These are phyloP conservation scores for Tenebrosternarchus preto DNA, from an alignment of 2,113 vertebrate genomes.

Conservation along the genomic window DNA sequence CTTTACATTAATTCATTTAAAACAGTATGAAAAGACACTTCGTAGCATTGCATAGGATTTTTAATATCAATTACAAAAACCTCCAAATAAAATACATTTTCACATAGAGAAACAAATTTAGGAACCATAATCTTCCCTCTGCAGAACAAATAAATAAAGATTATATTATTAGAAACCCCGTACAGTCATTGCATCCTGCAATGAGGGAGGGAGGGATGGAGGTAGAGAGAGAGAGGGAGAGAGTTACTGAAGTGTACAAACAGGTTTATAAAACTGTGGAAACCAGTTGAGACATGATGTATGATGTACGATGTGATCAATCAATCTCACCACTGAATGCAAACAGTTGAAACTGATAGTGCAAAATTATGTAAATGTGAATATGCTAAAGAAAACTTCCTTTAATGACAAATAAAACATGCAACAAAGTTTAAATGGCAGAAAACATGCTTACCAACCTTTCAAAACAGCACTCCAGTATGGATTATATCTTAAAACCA, in stretches of 20 bases:
- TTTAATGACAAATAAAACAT: too few relatives aligned
- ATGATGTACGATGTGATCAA: too few relatives aligned
- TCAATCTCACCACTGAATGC: too few relatives aligned
- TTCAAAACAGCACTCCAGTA: conserved; percentile 16
- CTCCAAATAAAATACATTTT: conserved; percentile 47
- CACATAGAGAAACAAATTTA: not conserved
- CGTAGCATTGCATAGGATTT: conserved; percentile 71
- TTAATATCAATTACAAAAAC: conserved; percentile 57
- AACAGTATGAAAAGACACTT: not conserved
- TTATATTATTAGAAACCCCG: not conserved
- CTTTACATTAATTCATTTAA: too few relatives aligned
- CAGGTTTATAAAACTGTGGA: too few relatives aligned
- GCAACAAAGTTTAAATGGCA: not conserved
- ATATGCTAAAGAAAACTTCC: too few relatives aligned
- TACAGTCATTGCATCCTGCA: not conserved
- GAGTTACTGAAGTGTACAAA: not conserved
- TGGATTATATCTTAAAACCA: conserved; percentile 90
- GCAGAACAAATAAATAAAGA: conserved; percentile 34
- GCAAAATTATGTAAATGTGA: too few relatives aligned
- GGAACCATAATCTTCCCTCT: conserved; percentile 1
- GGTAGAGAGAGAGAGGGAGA: not conserved
- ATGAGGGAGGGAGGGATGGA: not conserved
- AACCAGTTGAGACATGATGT: too few relatives aligned
- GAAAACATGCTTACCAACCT: conserved; percentile 36
- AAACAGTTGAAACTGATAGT: too few relatives aligned